phyloP scores from a whole-genome alignment of 2,113 vertebrate genomes.

The Psittacara wagleri region DNA sequence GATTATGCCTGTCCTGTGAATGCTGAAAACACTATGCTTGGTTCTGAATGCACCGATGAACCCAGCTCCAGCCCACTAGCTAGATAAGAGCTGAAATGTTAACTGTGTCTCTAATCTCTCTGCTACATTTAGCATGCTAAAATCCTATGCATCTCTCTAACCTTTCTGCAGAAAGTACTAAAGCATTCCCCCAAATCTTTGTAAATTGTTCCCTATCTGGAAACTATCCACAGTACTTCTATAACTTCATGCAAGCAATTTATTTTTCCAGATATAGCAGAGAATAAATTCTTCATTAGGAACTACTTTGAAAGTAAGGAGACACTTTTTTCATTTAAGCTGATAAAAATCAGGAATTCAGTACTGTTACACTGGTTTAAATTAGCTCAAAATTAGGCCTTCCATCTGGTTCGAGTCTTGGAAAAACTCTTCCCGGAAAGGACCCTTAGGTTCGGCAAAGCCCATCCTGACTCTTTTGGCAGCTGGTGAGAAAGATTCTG shows the following conservation, averaged over 20 bases:
- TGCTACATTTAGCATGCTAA: neutral
- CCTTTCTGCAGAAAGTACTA: neutral
- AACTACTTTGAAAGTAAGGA: neutral
- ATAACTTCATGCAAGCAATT: neutral
- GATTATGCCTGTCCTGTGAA: neutral
- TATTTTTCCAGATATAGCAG: neutral
- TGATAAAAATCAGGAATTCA: neutral
- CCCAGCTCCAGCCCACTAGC: neutral
- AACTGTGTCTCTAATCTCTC: neutral
- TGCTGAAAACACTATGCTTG: neutral
- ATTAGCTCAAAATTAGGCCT: neutral
- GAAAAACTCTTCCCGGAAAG: neutral
- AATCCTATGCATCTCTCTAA: neutral
- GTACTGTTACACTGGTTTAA: neutral
- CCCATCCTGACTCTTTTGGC: accelerated
- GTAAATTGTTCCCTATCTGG: neutral
- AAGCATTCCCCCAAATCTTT: neutral
- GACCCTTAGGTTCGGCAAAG: neutral
- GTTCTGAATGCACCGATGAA: neutral
- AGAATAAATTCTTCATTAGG: neutral
- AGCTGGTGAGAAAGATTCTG: neutral
- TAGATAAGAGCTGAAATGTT: neutral
- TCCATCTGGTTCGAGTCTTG: neutral
- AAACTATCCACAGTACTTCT: neutral
- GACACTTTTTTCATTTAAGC: neutral